A percentile compares a stretch with the other conserved stretches of the same genome.
Conservation (phyloP, 2,888 invertebrate species). For the Coelopa pilipes region DNA sequence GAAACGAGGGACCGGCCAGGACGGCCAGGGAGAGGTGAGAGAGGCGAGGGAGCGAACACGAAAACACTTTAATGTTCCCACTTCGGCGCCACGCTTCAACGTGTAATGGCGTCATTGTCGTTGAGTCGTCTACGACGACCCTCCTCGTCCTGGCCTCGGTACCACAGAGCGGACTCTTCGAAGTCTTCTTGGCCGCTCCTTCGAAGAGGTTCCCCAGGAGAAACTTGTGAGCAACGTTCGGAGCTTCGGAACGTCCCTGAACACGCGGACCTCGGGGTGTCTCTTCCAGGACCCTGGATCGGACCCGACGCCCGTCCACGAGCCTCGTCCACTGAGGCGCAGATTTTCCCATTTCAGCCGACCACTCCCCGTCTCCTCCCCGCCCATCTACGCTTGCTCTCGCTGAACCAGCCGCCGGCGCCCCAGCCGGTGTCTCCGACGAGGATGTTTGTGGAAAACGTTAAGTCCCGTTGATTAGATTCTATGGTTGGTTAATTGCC, state of each 20-base stretch:
- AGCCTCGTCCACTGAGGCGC: no score
- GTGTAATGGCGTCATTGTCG: neutral
- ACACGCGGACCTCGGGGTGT: no score
- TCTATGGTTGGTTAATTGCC: conserved; percentile 66
- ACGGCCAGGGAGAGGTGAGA: neutral
- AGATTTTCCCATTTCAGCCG: neutral
- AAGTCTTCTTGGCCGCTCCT: no score
- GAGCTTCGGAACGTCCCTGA: no score
- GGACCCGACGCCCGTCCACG: no score
- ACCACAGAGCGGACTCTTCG: no score
- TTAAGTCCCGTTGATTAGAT: conserved; percentile 64
- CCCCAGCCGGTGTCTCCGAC: neutral
- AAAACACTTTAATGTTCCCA: conserved; percentile 15
- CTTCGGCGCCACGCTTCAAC: neutral
- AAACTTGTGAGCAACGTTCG: no score
- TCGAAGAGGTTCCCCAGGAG: no score
- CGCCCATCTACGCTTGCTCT: neutral
- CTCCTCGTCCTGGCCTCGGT: no score
- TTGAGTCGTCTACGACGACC: no score
- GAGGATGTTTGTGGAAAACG: conserved; percentile 56
- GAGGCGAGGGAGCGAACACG: neutral
- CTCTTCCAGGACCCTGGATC: no score
- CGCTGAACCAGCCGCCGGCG: neutral
- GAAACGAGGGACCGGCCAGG: neutral
- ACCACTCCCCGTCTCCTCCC: neutral